Conservation (phyloP, 2,888 invertebrate genomes). For the Linyphia triangularis region DNA sequence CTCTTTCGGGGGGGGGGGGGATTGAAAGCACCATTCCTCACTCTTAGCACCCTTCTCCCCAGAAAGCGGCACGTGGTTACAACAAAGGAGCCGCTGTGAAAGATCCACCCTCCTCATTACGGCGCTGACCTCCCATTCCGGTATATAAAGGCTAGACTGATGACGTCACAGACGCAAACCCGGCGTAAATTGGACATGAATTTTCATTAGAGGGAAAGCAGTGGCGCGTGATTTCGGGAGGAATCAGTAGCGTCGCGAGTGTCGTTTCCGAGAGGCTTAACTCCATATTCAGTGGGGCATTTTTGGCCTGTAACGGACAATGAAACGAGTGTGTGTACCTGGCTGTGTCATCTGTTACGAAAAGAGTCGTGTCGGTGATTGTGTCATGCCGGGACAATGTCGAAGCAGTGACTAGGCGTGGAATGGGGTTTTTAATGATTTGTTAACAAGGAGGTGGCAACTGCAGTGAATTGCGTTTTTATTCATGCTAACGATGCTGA, state of each 20-base stretch:
- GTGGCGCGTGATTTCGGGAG: conserved; percentile 14
- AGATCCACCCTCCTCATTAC: conserved; percentile 22
- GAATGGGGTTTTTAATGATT: too few relatives aligned
- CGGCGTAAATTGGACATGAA: conserved; percentile 70
- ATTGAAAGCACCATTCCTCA: neutral
- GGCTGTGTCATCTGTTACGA: neutral
- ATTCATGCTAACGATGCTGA: too few relatives aligned
- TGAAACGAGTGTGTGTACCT: neutral
- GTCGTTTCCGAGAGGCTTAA: neutral
- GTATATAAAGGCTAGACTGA: conserved; percentile 33
- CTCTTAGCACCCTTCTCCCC: neutral
- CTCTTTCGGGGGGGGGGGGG: neutral
- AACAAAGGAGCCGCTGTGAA: conserved; percentile 58
- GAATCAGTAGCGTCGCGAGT: conserved; percentile 16
- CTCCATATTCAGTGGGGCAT: neutral
- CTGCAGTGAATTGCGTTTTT: too few relatives aligned
- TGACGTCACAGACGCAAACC: conserved; percentile 49
- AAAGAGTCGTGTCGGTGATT: too few relatives aligned
- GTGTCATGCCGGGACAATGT: too few relatives aligned
- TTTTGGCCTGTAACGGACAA: neutral
- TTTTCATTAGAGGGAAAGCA: conserved; percentile 65
- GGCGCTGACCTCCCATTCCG: conserved; percentile 44
- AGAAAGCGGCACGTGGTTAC: conserved; percentile 53
- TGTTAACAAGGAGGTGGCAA: too few relatives aligned
- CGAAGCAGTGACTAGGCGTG: too few relatives aligned